phyloP scores from a whole-genome alignment of 2,888 invertebrate species.

The Melinaea marsaeus region DNA sequence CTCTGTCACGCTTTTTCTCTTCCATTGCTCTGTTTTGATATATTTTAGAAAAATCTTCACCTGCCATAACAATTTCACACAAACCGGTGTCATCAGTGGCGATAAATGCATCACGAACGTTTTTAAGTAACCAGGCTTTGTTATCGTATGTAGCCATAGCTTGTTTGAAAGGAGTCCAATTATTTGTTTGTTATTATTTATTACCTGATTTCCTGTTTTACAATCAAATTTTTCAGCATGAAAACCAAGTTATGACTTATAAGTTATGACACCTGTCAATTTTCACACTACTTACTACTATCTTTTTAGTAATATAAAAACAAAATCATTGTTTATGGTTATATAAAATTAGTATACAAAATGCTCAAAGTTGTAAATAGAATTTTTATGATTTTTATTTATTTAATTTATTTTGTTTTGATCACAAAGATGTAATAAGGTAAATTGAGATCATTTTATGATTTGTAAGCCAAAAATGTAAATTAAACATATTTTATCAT shows the following conservation, averaged over 20 bases:
- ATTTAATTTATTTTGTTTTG: no score
- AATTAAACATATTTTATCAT: no score
- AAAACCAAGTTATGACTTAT: slow-evolving; percentile 9
- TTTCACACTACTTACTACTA: slow-evolving; percentile 1
- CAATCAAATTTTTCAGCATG: slow-evolving; percentile 26
- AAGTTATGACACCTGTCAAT: slow-evolving; percentile 17
- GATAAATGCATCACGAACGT: slow-evolving; percentile 96
- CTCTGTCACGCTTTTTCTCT: slow-evolving; percentile 58
- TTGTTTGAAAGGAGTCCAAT: slow-evolving; percentile 16
- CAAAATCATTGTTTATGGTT: neutral
- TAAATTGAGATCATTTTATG: no score
- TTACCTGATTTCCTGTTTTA: slow-evolving; percentile 17
- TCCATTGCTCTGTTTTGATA: slow-evolving; percentile 69
- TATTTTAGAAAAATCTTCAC: slow-evolving; percentile 85
- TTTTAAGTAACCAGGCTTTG: slow-evolving; percentile 93
- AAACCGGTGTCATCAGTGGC: slow-evolving; percentile 97
- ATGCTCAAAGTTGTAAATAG: neutral
- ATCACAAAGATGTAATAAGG: no score
- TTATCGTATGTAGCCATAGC: slow-evolving; percentile 96
- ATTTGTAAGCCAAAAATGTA: no score
- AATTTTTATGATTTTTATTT: no score
- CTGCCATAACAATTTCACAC: slow-evolving; percentile 94
- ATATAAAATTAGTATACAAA: neutral
- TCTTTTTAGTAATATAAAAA: neutral
- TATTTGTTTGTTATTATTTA: slow-evolving; percentile 15